Evolutionary conservation across 1,140 invertebrate species (phyloP), one percentile per base, ranked within the genome.

Genomic region (Orchestia grillus): DNA sequence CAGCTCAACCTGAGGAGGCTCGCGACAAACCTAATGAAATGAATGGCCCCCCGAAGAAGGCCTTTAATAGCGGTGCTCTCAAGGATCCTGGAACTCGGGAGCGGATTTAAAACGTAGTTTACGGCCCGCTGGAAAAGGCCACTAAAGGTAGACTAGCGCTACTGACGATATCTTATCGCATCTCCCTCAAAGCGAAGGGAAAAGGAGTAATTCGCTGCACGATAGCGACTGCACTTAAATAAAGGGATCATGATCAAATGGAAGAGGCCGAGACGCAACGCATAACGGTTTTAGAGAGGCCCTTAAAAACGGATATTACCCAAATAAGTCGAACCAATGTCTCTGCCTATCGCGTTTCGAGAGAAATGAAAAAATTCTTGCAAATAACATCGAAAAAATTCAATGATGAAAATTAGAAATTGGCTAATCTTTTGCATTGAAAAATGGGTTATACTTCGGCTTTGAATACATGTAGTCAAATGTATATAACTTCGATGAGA

Each of bases 31-130:
- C 4, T 42, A 90, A 90, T 90, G 41, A 23, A 90, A 90, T 90
- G 43, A 90, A 90, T 90, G 88, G 43, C 43, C 88, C 87, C 88
- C 88, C 36, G 43, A 90, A 44, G 88, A 90, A 90, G 88, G 41
- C 41, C 88, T 90, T 90, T 90, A 90, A 90, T 42, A 44, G 88
- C 88, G 41, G 43, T 42, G 41, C 88, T 90, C 88, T 90, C 43
- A 44, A 90, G 88, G 41, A 44, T 44, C 88, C 43, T 44, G 43
- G 88, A 90, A 90, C n/a, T 42, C 41, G 11, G 43, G 88, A 90
- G 15, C 88, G 88, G 88, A 90, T 90, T 90, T 90, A 42, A 44
- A 44, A 90, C n/a, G 88, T 44, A 90, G 11, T 90, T 90, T 90
- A 90, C 42, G 88, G 88, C n/a, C 11, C n/a, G 15, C n/a, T 19